Evolutionary conservation across 2,113 vertebrate species (phyloP).

Genomic region (Lepus americanus): DNA sequence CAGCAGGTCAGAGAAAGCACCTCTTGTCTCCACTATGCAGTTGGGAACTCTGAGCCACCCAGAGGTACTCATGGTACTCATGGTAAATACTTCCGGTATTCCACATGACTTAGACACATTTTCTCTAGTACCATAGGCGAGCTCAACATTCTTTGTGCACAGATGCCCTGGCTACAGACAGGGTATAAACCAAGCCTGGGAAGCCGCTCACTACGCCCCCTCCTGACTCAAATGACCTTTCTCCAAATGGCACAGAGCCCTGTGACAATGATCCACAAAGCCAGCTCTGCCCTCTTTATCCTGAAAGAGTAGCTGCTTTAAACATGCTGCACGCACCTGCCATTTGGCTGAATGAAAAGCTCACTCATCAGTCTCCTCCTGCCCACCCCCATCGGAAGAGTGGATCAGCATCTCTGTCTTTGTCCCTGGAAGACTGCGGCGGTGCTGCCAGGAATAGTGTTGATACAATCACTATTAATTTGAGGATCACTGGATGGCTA

Average conservation of each 20-base stretch:
- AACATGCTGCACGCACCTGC: background rate
- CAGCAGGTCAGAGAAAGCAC: conserved; percentile 25
- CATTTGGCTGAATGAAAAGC: conserved; percentile 4
- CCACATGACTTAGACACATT: background rate
- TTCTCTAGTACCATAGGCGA: background rate
- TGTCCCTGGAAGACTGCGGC: background rate
- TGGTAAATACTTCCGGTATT: background rate
- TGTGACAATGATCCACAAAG: background rate
- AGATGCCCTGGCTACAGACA: background rate
- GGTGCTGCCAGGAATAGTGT: background rate
- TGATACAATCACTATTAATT: background rate
- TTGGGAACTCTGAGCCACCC: conserved; percentile 58
- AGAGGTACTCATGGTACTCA: background rate
- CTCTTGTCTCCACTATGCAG: conserved; percentile 70
- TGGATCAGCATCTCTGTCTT: background rate
- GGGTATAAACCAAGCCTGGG: background rate
- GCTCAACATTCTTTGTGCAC: background rate
- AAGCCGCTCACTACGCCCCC: background rate
- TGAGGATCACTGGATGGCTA: background rate
- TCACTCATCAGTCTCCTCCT: background rate
- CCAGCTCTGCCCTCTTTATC: background rate
- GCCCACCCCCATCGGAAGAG: background rate
- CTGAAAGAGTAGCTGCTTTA: background rate
- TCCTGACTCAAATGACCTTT: background rate
- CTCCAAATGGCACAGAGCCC: background rate